Base-by-base conservation (phyloP, 2,888 invertebrate species). In the Lysandra bellargus region DNA sequence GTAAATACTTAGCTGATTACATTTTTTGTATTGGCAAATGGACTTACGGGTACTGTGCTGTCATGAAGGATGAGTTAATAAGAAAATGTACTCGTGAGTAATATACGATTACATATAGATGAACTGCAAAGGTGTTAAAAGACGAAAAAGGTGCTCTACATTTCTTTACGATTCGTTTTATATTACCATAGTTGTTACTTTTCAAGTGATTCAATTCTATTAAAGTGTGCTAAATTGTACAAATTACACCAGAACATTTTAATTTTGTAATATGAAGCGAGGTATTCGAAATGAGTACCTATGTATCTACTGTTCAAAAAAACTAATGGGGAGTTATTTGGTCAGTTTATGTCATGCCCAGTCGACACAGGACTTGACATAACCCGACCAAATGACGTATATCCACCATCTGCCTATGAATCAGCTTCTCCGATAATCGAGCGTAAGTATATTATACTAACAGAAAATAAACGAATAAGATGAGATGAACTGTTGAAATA, bases 1-100 rank as follows among this genome's bases (percentile, higher is more conserved):
- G 73, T 60, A 77, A 79, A 33, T 78, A 69, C 60, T 79, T 79
- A 44, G 30, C 64, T 64, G 64, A 30, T 64, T 64, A 12, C 30
- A 30, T 64, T 64, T 64, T 64, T 64, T 64, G 30, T 64, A 64
- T 64, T 64, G 64, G 64, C 64, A 30, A 64, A 64, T 61, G 69
- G 69, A 37, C 69, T 69, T 69, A 69, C 69, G 69, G 14, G 33
- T 4, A 64, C 12, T 30, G 0, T 69, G 69, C 33, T 69, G 69
- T 33, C 69, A 69, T 33, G 14, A 14, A 17, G 69, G 69, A 69
- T 69, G 69, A 69, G 69, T 33, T 69, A 69, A 69, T 69, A 33
- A 69, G 69, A 14, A 57, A 33, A 37, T 69, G 69, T 4, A 37
- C 33, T 14, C 57, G 14, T 53, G 57, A 4, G 57, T 69, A 37